Conservation (phyloP, 2,888 invertebrate species). For the Lasioglossum leucozonium region DNA sequence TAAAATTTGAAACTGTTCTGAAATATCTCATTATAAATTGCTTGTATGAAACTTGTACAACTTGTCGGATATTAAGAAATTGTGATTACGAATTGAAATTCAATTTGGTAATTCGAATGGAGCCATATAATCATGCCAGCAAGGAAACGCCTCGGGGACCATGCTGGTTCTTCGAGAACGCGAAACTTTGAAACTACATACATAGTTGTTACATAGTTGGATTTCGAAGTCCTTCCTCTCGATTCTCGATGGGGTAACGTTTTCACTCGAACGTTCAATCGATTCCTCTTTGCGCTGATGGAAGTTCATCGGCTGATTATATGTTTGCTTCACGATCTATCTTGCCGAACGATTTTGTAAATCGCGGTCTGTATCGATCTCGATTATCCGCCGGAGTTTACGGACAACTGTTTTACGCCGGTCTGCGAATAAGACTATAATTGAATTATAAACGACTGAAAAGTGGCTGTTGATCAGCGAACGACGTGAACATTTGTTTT, state of each 20-base stretch:
- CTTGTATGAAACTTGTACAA: not conserved
- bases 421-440: slow-evolving; percentile 20
- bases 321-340: slow-evolving; percentile 28
- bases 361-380: slow-evolving; percentile 13
- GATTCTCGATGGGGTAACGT: not conserved
- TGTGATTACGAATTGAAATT: not conserved
- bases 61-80: not conserved
- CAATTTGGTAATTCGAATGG: not conserved
- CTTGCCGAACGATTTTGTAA: slow-evolving; percentile 24
- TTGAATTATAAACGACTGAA: slow-evolving; percentile 14
- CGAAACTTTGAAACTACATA: not conserved
- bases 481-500: not conserved
- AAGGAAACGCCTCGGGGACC: no score
- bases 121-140: not conserved
- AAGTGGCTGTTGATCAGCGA: slow-evolving; percentile 15
- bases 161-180: not conserved
- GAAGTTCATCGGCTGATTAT: slow-evolving; percentile 41
- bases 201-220: not conserved
- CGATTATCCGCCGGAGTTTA: slow-evolving; percentile 15
- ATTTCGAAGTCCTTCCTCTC: not conserved
- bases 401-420: slow-evolving; percentile 6
- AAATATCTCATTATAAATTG: not conserved
- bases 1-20: not conserved
- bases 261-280: slow-evolving; percentile 17
- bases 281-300: slow-evolving; percentile 33